Evolutionary conservation across 2,113 vertebrate species (phyloP), one percentile per base, ranked within the genome.

Genomic region (Tachysurus vachellii): DNA sequence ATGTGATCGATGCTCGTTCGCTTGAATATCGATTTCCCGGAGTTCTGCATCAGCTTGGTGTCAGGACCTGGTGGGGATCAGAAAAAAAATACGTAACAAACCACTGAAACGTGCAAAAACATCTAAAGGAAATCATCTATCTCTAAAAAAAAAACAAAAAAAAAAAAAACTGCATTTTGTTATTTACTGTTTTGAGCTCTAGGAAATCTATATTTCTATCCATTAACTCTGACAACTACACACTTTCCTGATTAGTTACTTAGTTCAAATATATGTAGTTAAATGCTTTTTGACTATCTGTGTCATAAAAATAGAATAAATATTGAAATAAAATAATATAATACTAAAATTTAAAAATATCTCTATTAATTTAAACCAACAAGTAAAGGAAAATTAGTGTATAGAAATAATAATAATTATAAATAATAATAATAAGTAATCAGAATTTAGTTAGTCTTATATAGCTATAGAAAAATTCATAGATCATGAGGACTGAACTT

Each of bases 31-130:
- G 95, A 93, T 92, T 94, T 97, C n/a, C 97, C 98, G 2, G 96
- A 95, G 93, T 99, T 99, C 93, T 99, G 97, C 97, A 99, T 99
- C 88, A 99, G 93, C 90, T 99, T 99, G 0, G 97, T 97, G 91
- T 99, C 97, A 50, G 96, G 96, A 85, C 98, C 98, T 97, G 88
- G 53, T 31, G 16, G 7, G 42, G 62, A 61, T 81, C 62, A 77
- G 19, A 71, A 8, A 82, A 73, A 42, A 53, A 36, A n/a, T n/a
- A 21, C 36, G 2, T 12, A 50, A 82, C 23, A 64, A 77, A 68
- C 26, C 26, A 28, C 14, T 17, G 17, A 57, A 44, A 56, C 21
- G 44, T n/a, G 1, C 12, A 8, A 36, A 6, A 13, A 75, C 23
- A 53, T 77, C 13, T 77, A 53, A 21, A 77, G 47, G 44, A 76